Evolutionary conservation across 2,888 invertebrate genomes (phyloP).

Genomic region (Agrilus cyanescens): DNA sequence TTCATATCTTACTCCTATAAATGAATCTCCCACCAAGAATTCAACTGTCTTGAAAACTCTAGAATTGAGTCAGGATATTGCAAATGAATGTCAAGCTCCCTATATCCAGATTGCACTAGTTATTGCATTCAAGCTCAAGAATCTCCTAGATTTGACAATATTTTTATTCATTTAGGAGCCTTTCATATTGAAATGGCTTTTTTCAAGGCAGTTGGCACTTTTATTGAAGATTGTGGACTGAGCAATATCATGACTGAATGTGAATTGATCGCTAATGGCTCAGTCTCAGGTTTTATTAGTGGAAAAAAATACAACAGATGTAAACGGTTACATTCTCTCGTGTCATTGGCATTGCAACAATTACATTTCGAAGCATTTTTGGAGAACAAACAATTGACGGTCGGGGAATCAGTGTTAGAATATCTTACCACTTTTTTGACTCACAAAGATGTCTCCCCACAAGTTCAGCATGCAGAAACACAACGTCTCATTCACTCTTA

Average conservation of each 20-base stretch:
- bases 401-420: constrained; percentile 12
- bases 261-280: background rate
- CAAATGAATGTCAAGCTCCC: constrained; percentile 16
- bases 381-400: constrained; percentile 10
- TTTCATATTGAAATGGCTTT: background rate
- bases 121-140: constrained; percentile 20
- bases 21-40: constrained; percentile 23
- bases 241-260: background rate
- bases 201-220: constrained; percentile 1
- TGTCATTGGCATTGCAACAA: constrained; percentile 15
- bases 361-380: constrained; percentile 20
- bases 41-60: constrained; percentile 21
- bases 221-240: constrained; percentile 2
- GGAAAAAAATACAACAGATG: constrained; percentile 3
- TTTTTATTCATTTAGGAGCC: constrained; percentile 25
- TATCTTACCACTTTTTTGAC: constrained; percentile 14
- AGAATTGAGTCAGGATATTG: constrained; percentile 17
- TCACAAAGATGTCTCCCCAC: constrained; percentile 14
- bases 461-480: constrained; percentile 14
- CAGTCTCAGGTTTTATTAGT: background rate
- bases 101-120: constrained; percentile 14
- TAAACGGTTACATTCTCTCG: constrained; percentile 13
- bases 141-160: constrained; percentile 20
- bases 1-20: constrained; percentile 24
- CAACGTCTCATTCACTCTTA: constrained; percentile 12